Evolutionary conservation across 2,888 invertebrate genomes (phyloP).

Genomic region (Lasioglossum figueresi): DNA sequence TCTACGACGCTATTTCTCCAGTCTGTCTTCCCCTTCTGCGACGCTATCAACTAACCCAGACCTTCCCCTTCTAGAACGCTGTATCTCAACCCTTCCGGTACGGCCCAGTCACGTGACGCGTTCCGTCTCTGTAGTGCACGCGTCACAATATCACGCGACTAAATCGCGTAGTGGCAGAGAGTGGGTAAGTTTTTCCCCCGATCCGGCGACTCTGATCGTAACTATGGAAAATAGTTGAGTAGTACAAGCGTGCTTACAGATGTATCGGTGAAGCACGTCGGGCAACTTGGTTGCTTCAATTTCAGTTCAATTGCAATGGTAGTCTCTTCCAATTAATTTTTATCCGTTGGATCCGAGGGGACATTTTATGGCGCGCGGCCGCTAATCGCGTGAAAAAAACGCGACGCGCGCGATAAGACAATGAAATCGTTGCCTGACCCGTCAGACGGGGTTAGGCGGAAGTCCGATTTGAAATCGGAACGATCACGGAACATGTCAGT

Average conservation of each 20-base stretch:
- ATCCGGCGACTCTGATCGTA: no score
- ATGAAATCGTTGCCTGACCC: not conserved
- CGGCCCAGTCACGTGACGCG: no score
- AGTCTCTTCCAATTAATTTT: slow-evolving; percentile 17
- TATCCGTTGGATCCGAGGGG: slow-evolving; percentile 13
- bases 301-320: not conserved
- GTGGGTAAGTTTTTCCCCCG: no score
- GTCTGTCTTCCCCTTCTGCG: no score
- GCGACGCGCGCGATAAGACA: slow-evolving; percentile 20
- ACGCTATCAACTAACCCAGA: no score
- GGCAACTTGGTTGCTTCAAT: not conserved
- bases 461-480: slow-evolving; percentile 25
- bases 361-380: slow-evolving; percentile 17
- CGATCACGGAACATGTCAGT: slow-evolving; percentile 23
- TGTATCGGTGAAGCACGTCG: not conserved
- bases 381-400: slow-evolving; percentile 6
- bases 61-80: no score
- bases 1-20: no score
- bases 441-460: not conserved
- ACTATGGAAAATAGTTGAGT: not conserved
- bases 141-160: no score
- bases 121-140: no score
- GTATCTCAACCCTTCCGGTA: no score
- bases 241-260: not conserved
- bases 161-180: no score